phyloP scores from a whole-genome alignment of 2,113 vertebrate genomes.

The Elachura formosa region DNA sequence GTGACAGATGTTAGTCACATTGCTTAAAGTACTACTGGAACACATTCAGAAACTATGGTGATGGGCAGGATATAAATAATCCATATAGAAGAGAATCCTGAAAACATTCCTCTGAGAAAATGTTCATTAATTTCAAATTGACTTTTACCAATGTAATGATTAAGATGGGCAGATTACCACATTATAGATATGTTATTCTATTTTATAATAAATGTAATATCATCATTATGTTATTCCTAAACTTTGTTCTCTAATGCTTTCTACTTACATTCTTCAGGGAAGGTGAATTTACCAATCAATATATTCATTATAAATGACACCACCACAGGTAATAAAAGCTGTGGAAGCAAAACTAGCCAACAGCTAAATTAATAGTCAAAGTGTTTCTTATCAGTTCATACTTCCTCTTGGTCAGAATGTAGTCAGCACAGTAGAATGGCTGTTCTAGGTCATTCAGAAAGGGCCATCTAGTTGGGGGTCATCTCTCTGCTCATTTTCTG shows the following conservation, averaged over 20 bases:
- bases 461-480: not conserved
- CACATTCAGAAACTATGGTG: slow-evolving; percentile 20
- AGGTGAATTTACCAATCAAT: not conserved
- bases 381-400: not conserved
- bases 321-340: not conserved
- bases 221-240: not conserved
- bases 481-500: not conserved
- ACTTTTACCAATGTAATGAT: not conserved
- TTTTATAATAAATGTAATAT: not conserved
- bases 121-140: not conserved
- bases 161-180: not conserved
- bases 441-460: not conserved
- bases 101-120: not conserved
- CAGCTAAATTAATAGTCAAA: not conserved
- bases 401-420: not conserved
- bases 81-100: not conserved
- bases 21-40: slow-evolving; percentile 33
- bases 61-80: slow-evolving; percentile 42
- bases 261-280: not conserved
- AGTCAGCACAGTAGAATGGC: not conserved
- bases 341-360: not conserved
- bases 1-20: slow-evolving; percentile 46
- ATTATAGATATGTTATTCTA: not conserved
- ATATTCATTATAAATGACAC: not conserved
- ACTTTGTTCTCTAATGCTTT: not conserved